A percentile compares a stretch with the other conserved stretches of the same genome.
Conservation (phyloP, 2,888 invertebrate species). For the Drosophila nr. perissopoda region DNA sequence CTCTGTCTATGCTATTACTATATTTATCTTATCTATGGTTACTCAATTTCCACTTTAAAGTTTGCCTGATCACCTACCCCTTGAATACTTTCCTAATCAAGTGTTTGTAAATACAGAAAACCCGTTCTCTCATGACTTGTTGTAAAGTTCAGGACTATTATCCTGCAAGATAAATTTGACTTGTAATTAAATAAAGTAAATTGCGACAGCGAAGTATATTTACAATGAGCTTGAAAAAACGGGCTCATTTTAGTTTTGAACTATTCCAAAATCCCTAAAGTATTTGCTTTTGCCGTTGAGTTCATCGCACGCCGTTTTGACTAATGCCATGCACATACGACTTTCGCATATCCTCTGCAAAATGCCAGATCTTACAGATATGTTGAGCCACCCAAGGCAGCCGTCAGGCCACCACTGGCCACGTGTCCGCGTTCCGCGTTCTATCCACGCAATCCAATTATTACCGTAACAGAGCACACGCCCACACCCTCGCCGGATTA, state of each 20-base stretch:
- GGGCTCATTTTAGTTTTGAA: background rate
- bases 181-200: background rate
- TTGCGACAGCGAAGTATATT: background rate
- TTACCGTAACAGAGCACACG: conserved; percentile 98
- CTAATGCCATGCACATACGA: conserved; percentile 65
- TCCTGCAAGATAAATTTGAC: background rate
- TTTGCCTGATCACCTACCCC: conserved; percentile 36
- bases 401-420: conserved; percentile 81
- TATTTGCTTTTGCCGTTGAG: conserved; percentile 17
- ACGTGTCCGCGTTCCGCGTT: conserved; percentile 82
- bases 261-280: background rate
- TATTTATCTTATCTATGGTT: conserved; percentile 1
- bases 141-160: background rate
- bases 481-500: conserved; percentile 96
- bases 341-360: conserved; percentile 70
- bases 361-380: conserved; percentile 85
- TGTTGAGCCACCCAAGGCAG: conserved; percentile 83
- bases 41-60: conserved; percentile 18
- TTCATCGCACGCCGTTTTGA: conserved; percentile 65
- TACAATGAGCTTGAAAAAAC: conserved; percentile 11
- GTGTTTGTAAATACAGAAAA: background rate
- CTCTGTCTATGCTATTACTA: conserved; percentile 33
- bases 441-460: conserved; percentile 95
- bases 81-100: background rate
- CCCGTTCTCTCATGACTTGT: background rate